Evolutionary conservation across 2,113 vertebrate species (phyloP).

Genomic region (Cochlearius cochlearius): DNA sequence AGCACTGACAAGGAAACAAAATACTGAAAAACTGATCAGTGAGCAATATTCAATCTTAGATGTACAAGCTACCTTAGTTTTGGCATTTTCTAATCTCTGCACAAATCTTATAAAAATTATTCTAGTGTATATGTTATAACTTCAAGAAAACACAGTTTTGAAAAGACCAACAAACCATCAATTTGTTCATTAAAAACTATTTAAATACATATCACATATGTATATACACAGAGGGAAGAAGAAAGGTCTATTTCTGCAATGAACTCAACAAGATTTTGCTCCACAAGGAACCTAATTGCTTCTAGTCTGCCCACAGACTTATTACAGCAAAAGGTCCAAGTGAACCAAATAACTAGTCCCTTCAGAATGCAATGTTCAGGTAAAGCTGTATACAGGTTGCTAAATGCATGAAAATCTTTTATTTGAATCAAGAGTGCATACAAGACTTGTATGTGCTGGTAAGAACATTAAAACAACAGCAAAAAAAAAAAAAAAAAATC

Average conservation of each 20-base stretch:
- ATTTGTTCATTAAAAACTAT: background rate
- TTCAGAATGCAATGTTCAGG: background rate
- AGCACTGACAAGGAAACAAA: background rate
- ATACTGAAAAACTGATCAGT: background rate
- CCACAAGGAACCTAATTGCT: background rate
- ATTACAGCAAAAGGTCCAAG: background rate
- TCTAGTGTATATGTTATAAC: background rate
- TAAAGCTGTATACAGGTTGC: background rate
- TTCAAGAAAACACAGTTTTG: background rate
- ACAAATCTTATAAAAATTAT: background rate
- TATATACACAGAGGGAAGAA: background rate
- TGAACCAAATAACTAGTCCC: background rate
- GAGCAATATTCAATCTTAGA: background rate
- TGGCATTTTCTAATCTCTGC: background rate
- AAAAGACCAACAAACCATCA: background rate
- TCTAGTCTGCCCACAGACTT: background rate
- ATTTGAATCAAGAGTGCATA: background rate
- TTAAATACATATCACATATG: background rate
- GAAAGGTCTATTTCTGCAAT: background rate
- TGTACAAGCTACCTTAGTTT: background rate
- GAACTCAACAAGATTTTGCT: background rate
- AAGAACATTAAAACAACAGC: background rate
- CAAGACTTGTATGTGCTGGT: background rate
- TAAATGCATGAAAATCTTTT: background rate
- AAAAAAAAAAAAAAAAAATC: no score